Evolutionary conservation across 1,140 invertebrate species (phyloP), one percentile per base, ranked within the genome.

Genomic region (Lordiphosa collinella): DNA sequence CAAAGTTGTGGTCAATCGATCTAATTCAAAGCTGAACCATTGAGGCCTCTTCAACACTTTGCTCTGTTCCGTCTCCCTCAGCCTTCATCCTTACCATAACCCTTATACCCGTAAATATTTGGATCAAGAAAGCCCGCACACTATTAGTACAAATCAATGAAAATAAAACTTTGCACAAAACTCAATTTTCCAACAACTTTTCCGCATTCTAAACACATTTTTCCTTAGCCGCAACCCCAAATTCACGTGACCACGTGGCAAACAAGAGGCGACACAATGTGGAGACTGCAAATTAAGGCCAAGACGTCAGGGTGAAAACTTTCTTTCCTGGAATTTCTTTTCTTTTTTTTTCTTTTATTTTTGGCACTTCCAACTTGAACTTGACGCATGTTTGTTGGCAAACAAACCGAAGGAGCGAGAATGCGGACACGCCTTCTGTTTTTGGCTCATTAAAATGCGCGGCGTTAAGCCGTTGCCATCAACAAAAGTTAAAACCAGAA

Each of bases 381-480:
- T 80, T 82, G 76, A 80, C 66, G 78, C 76, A 80, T 82, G 78
- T 82, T 82, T 80, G 76, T 80, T 82, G 76, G 76, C 75, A 80
- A 80, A 82, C 76, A 82, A 75, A 54, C 56, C 44, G 69, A 54
- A 55, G 57, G 56, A 59, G 2, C 18, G 18, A 18, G 18, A 3
- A 18, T 4, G 53, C 54, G 58, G 63, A 55, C 57, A 38, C 53
- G 18, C 40, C 37, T 54, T 48, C 34, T 37, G 36, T 51, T 53
- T 43, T 55, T 57, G 64, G 58, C 78, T 84, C 78, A 84, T 84
- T 84, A 85, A 84, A 84, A 84, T 84, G 78, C 78, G 78, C 56
- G 68, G 72, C 78, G 61, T 47, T 71, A 75, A 75, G 72, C 68
- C 78, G 53, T 55, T 73, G 72, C 68, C 63, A 82, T 80, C 75